phyloP scores from a whole-genome alignment of 2,113 vertebrate genomes.

The Neogale vison region DNA sequence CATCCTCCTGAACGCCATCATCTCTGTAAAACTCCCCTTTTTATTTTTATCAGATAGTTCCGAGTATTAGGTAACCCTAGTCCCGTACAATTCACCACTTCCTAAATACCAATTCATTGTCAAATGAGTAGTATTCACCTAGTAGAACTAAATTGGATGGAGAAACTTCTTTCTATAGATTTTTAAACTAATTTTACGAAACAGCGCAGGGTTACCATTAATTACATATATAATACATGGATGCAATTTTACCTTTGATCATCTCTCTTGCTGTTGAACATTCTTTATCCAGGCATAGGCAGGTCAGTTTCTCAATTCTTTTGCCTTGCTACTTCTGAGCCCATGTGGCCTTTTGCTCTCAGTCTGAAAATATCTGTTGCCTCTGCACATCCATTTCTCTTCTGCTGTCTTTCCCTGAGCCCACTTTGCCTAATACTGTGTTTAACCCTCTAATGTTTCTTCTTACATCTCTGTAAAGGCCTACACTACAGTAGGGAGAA shows the following conservation, averaged over 20 bases:
- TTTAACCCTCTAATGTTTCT: constrained; percentile 29
- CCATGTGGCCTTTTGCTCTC: constrained; percentile 15
- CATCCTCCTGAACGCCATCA: not conserved
- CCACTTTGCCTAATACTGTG: constrained; percentile 10
- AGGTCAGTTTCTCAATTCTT: not conserved
- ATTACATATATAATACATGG: not conserved
- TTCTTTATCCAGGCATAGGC: constrained; percentile 4
- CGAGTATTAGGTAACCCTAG: not conserved
- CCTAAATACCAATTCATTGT: not conserved
- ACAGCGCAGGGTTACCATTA: not conserved
- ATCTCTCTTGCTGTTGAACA: not conserved
- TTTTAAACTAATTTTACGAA: constrained; percentile 42
- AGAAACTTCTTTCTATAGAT: not conserved
- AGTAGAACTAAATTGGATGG: not conserved
- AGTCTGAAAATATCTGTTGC: constrained; percentile 28
- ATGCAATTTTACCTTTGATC: constrained; percentile 2
- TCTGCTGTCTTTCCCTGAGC: not conserved
- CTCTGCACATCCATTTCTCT: not conserved
- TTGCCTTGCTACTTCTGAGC: not conserved
- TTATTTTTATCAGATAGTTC: not conserved
- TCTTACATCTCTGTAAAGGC: constrained; percentile 27
- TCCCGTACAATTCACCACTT: not conserved
- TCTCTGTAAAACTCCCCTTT: constrained; percentile 33
- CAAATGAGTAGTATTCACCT: not conserved
- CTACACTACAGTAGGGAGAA: not conserved